Conservation (phyloP, 2,113 vertebrate genomes). For the Miniopterus natalensis region DNA sequence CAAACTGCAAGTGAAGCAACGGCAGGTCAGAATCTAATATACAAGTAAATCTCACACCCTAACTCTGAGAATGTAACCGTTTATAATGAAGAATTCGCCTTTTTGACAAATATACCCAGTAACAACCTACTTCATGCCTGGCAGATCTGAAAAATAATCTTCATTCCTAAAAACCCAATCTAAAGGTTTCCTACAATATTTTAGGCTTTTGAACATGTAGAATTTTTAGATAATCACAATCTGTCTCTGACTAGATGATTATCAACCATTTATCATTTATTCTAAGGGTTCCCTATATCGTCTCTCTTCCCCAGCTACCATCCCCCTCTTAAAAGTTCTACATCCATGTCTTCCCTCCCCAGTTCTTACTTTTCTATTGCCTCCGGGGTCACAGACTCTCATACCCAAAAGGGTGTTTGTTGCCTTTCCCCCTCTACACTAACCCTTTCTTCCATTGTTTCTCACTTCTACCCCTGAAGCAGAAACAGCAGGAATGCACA, state of each 20-base stretch:
- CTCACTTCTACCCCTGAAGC: not conserved
- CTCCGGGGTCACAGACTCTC: not conserved
- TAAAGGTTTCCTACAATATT: not conserved
- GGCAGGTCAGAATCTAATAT: not conserved
- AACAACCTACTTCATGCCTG: not conserved
- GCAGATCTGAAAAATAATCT: not conserved
- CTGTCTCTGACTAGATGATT: not conserved
- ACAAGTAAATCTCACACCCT: not conserved
- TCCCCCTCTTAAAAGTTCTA: not conserved
- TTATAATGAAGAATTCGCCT: not conserved
- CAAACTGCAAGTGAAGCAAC: not conserved
- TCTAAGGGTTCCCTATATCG: not conserved
- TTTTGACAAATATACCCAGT: not conserved
- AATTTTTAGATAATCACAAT: not conserved
- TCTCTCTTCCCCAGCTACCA: not conserved
- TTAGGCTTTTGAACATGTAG: not conserved
- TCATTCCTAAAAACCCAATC: conserved; percentile 2
- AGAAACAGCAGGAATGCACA: not conserved
- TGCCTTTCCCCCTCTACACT: not conserved
- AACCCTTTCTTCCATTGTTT: not conserved
- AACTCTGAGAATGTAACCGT: not conserved
- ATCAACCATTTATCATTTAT: not conserved
- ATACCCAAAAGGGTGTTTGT: no score
- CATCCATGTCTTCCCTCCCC: not conserved
- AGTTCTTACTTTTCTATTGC: not conserved